These are phyloP conservation scores for Marronus borbonicus DNA, from an alignment of 2,888 invertebrate genomes.

Conservation along the genomic window DNA sequence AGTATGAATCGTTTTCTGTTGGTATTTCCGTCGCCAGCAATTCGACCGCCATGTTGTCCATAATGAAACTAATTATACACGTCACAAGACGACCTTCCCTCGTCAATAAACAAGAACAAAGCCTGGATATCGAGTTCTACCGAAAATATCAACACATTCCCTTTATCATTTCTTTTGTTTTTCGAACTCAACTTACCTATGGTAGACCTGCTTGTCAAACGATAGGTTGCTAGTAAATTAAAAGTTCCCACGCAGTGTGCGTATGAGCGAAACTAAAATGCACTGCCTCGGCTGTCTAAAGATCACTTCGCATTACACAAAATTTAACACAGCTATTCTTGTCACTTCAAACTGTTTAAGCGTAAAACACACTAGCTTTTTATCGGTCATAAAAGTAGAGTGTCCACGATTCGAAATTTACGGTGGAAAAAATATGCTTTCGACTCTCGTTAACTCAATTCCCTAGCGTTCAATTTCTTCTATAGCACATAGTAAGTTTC, in stretches of 20 bases:
- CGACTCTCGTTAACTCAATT: too few species aligned
- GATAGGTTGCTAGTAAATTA: background rate
- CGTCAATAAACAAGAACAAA: constrained; percentile 48
- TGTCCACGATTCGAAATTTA: too few species aligned
- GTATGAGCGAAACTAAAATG: constrained; percentile 16
- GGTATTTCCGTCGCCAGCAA: constrained; percentile 56
- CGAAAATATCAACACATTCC: background rate
- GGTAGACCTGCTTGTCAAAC: constrained; percentile 18
- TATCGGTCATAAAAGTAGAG: constrained; percentile 5
- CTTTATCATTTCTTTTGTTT: background rate
- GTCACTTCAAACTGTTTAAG: constrained; percentile 27
- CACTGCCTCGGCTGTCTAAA: constrained; percentile 20
- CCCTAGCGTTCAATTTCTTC: background rate
- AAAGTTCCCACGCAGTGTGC: constrained; percentile 6
- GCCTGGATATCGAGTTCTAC: constrained; percentile 12
- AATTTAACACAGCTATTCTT: constrained; percentile 49
- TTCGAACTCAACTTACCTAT: constrained; percentile 5
- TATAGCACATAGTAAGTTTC: background rate
- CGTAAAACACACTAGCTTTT: constrained; percentile 16
- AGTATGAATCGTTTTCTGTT: constrained; percentile 32
- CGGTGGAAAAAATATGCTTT: too few species aligned
- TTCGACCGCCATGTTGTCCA: constrained; percentile 56
- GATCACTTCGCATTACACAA: constrained; percentile 43
- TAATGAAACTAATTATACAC: constrained; percentile 58
- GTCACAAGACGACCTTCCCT: constrained; percentile 54